Evolutionary conservation across 2,113 vertebrate genomes (phyloP), one percentile per base, ranked within the genome.

Genomic region (Todiramphus saurophagus): DNA sequence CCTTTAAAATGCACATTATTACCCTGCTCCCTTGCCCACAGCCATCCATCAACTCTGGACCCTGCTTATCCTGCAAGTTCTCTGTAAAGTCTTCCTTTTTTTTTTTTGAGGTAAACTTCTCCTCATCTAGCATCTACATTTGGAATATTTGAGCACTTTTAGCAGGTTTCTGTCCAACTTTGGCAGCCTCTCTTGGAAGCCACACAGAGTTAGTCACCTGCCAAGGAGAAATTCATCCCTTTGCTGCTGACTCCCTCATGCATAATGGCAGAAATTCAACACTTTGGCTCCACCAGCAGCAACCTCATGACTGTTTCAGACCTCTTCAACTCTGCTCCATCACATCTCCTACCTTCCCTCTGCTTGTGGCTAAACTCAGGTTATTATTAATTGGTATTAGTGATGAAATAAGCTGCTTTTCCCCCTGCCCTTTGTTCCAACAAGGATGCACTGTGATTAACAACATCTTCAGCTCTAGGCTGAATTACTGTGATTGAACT

Each of bases 141-240:
- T 59, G 66, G 58, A 77, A n/a, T 30, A 83, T 68, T 10, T 83
- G 70, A 95, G 67, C 59, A 93, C 75, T 70, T 96, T 94, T 69
- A 87, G 43, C 74, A 87, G 30, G 28, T 90, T 91, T 67, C 72
- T 83, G 63, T 75, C 72, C 53, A 78, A 44, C 31, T 79, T 53
- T 69, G 76, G 62, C 91, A 87, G 44, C 46, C 41, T 66, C 74
- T 79, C 12, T 62, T 96, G 89, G 89, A 94, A 94, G 55, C 56
- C 10, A 16, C 17, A 67, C 64, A 55, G 69, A 88, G 35, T 63
- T 56, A 90, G 67, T 74, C 66, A 91, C n/a, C 91, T 64, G 74
- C 87, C 89, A 96, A 88, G 76, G 90, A 93, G 94, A 81, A 80
- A 94, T 90, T 91, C 96, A 94, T 97, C 84, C 80, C 92, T 91